phyloP scores from a whole-genome alignment of 1,140 invertebrate species.

The Drosophila lacertosa region DNA sequence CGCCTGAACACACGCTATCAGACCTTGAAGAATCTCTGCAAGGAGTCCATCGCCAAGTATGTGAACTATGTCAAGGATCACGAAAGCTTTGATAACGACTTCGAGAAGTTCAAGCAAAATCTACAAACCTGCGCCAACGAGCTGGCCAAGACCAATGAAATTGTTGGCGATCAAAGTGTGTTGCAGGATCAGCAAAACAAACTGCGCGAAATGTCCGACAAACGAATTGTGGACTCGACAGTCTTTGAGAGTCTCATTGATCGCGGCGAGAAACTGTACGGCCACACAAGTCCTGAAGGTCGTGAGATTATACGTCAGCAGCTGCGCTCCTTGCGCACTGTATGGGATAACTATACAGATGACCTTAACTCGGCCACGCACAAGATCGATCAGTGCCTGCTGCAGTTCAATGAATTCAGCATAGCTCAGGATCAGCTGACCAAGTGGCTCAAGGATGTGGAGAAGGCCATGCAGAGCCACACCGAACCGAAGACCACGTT shows the following conservation, averaged over 20 bases:
- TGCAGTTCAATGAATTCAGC: constrained; percentile 95
- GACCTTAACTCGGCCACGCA: constrained; percentile 91
- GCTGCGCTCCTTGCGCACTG: constrained; percentile 90
- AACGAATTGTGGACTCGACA: constrained; percentile 91
- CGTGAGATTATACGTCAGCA: constrained; percentile 96
- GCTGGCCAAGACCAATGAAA: constrained; percentile 91
- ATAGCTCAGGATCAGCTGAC: constrained; percentile 95
- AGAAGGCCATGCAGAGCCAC: constrained; percentile 95
- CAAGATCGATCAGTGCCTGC: constrained; percentile 94
- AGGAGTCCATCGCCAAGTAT: constrained; percentile 91
- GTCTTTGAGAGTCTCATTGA: constrained; percentile 94
- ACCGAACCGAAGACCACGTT: constrained; percentile 95
- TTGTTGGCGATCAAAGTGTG: constrained; percentile 93
- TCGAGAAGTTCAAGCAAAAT: constrained; percentile 90
- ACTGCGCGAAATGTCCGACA: constrained; percentile 92
- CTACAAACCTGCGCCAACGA: constrained; percentile 89
- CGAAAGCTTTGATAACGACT: constrained; percentile 91
- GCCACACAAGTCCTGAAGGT: constrained; percentile 96
- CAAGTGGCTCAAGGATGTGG: constrained; percentile 96
- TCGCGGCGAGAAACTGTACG: constrained; percentile 95
- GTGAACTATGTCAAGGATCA: constrained; percentile 94
- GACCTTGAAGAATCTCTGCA: constrained; percentile 91
- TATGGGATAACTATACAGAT: constrained; percentile 95
- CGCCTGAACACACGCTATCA: constrained; percentile 94
- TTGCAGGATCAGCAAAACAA: constrained; percentile 94